These are phyloP conservation scores for Poeciliopsis paucimaculata DNA, from an alignment of 2,797 vertebrate species.

Conservation along the genomic window DNA sequence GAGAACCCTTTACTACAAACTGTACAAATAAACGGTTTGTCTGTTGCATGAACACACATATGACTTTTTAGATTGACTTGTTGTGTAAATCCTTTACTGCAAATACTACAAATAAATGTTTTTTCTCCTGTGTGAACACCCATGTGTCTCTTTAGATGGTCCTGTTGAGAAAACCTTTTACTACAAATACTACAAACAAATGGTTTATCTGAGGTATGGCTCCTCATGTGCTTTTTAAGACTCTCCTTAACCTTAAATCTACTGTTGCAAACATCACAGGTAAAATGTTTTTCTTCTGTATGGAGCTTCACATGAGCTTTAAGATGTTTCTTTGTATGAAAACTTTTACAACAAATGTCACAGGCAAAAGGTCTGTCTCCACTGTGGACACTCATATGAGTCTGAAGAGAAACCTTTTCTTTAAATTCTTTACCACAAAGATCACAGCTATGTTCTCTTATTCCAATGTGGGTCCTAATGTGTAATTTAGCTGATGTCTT, in stretches of 20 bases:
- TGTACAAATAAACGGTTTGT: not conserved
- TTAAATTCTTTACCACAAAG: not conserved
- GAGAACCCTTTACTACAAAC: not conserved
- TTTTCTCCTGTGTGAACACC: not conserved
- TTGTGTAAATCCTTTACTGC: not conserved
- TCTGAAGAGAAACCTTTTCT: not conserved
- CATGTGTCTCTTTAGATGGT: slow-evolving; percentile 17
- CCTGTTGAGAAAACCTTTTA: not conserved
- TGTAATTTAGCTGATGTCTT: slow-evolving; percentile 2
- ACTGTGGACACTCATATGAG: not conserved
- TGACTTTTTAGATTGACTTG: slow-evolving; percentile 1
- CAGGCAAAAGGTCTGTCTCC: slow-evolving; percentile 3
- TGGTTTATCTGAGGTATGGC: slow-evolving; percentile 5
- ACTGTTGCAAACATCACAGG: not conserved
- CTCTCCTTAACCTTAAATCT: not conserved
- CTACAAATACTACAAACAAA: slow-evolving; percentile 1
- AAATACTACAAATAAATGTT: not conserved
- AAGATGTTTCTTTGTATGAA: slow-evolving; percentile 8
- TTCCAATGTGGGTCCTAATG: not conserved
- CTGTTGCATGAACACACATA: not conserved
- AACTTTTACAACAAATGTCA: not conserved
- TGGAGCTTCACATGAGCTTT: not conserved
- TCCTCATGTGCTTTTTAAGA: slow-evolving; percentile 3
- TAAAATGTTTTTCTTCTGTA: not conserved
- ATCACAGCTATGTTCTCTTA: not conserved